Evolutionary conservation across 2,888 invertebrate species (phyloP), one percentile per base, ranked within the genome.

Genomic region (Pandemis heparana): DNA sequence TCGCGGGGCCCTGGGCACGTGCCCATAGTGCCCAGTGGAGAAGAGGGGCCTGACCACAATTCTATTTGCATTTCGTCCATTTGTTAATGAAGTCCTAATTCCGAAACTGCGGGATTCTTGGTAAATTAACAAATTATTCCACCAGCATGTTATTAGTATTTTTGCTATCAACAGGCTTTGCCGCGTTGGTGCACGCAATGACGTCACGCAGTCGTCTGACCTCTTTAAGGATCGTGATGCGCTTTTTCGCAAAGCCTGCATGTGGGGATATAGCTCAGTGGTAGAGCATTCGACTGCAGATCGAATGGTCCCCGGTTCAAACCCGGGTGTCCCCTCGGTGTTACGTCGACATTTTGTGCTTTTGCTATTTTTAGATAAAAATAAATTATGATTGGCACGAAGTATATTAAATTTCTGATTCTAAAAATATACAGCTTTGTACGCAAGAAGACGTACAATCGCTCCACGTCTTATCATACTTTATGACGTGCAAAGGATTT

Each of bases 201-300:
- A 71, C 71, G 66, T 67, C 66, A 71, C 43, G 9, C 39, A 41
- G 51, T n/a, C 14, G 51, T 32, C 53, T 53, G 63, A 41, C 51
- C n/a, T 46, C n/a, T 16, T 41, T 46, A 12, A 46, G 51, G 38
- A 56, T 23, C 10, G 5, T 1, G 60, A 71, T 48, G 18, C 23
- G 32, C 43, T 38, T 23, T 63, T 73, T 73, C 18, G 63, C 8
- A 5, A 1, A 1, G 14, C 48, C 7, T 2, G 23, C 76, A 77
- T 12, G 68, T 53, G 88, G 91, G 91, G 90, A 91, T 91, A 91
- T 90, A 91, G 90, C 90, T 91, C 90, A 91, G 90, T 90, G 89
- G 91, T 91, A 90, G 90, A 90, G 90, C 90, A 91, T 90, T 91
- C 91, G 90, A 91, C 91, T 91, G 90, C 90, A 91, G 91, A 91